Conservation (phyloP, 2,888 invertebrate genomes). For the Cephus nigrinus region DNA sequence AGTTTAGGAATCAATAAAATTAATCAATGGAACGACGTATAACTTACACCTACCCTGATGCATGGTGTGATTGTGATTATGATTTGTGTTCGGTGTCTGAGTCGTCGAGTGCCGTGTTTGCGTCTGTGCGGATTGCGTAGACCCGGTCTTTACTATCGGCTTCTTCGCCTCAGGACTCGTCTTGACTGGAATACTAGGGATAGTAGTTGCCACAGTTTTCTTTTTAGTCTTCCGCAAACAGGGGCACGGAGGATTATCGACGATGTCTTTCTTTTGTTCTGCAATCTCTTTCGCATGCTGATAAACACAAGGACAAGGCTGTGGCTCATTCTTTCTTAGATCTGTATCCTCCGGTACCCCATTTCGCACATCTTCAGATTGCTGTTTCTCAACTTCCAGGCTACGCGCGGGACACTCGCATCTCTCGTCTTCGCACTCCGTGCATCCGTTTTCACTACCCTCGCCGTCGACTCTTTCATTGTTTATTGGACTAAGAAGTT, state of each 20-base stretch:
- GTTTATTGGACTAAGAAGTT: constrained; percentile 13
- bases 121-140: constrained; percentile 45
- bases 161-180: constrained; percentile 28
- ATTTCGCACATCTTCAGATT: constrained; percentile 24
- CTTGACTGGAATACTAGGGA: constrained; percentile 8
- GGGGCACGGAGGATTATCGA: constrained; percentile 55
- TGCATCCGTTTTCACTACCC: constrained; percentile 24
- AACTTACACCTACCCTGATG: constrained; percentile 52
- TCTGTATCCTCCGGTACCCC: constrained; percentile 26
- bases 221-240: constrained; percentile 51
- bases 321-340: constrained; percentile 31
- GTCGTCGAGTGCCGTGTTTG: constrained; percentile 62
- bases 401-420: constrained; percentile 38
- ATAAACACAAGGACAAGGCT: constrained; percentile 53
- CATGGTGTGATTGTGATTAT: constrained; percentile 45
- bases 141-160: constrained; percentile 32
- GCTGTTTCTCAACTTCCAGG: constrained; percentile 14
- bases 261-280: constrained; percentile 43
- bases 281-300: constrained; percentile 51
- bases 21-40: constrained; percentile 17
- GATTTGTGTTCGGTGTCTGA: constrained; percentile 52
- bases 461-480: constrained; percentile 29
- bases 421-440: constrained; percentile 28
- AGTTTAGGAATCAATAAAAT: background rate
- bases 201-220: constrained; percentile 20